A percentile compares a stretch with the other conserved stretches of the same genome.
Conservation (phyloP, 2,888 invertebrate species). For the Eilema caniola region DNA sequence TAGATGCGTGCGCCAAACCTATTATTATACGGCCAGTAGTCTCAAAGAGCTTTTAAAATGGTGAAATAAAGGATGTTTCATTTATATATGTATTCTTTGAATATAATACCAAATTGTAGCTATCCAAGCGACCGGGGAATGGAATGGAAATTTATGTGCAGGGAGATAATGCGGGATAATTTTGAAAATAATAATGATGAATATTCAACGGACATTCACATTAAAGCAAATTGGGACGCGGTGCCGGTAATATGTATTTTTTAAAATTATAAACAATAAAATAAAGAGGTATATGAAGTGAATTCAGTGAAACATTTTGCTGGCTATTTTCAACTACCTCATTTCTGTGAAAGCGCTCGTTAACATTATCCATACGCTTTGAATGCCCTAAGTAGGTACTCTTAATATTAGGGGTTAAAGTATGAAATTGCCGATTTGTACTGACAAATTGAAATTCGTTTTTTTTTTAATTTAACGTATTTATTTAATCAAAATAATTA, state of each 20-base stretch:
- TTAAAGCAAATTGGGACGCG: constrained; percentile 27
- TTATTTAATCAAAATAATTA: too few relatives aligned
- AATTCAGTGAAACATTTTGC: neutral
- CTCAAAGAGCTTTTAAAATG: constrained; percentile 1
- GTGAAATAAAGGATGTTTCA: constrained; percentile 8
- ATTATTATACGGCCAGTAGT: constrained; percentile 19
- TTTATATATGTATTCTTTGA: constrained; percentile 13
- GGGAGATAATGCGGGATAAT: constrained; percentile 32
- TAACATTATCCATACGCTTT: neutral
- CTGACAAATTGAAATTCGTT: too few relatives aligned
- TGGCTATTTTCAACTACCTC: neutral
- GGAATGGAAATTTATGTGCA: constrained; percentile 20
- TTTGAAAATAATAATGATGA: constrained; percentile 38
- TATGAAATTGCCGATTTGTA: too few relatives aligned
- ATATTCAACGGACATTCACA: constrained; percentile 39
- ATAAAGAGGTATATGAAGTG: neutral
- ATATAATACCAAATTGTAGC: constrained; percentile 7
- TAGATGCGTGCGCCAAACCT: constrained; percentile 25
- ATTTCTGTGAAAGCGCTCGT: neutral
- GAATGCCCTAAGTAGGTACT: neutral
- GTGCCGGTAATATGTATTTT: constrained; percentile 12
- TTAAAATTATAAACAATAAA: constrained; percentile 6
- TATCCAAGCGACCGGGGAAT: constrained; percentile 4
- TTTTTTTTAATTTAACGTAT: too few relatives aligned
- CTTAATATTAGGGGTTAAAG: too few relatives aligned